Evolutionary conservation across 2,797 vertebrate species (phyloP).

Genomic region (Microcaecilia unicolor): DNA sequence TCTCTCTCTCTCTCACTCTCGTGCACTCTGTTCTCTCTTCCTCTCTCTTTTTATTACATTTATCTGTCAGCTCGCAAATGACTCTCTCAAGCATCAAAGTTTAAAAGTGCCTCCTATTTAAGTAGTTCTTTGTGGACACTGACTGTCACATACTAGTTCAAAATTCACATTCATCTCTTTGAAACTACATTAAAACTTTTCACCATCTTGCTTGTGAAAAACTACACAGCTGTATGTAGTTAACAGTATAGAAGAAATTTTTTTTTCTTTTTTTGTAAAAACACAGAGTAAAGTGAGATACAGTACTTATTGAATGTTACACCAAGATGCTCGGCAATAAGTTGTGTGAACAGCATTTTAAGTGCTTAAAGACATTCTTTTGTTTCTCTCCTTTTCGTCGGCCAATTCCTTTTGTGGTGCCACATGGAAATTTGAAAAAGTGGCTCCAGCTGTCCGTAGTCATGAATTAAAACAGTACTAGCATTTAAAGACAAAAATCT

Average conservation of each 20-base stretch:
- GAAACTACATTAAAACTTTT: conserved; percentile 65
- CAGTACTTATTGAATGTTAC: conserved; percentile 85
- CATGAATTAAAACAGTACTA: conserved; percentile 65
- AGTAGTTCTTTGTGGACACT: conserved; percentile 61
- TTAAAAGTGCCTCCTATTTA: conserved; percentile 66
- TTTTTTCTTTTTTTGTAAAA: conserved; percentile 36
- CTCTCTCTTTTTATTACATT: too few relatives aligned
- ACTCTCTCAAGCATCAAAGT: conserved; percentile 60
- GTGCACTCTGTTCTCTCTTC: not conserved
- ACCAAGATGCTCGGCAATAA: conserved; percentile 67
- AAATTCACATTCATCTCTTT: conserved; percentile 74
- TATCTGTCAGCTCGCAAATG: conserved; percentile 59
- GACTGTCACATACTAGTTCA: conserved; percentile 58
- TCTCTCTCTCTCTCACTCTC: conserved; percentile 45
- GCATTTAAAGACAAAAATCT: conserved; percentile 52
- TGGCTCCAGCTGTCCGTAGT: conserved; percentile 61
- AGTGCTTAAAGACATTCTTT: conserved; percentile 62
- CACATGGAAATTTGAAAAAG: conserved; percentile 57
- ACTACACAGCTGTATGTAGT: conserved; percentile 58
- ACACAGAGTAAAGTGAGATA: conserved; percentile 73
- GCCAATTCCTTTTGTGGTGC: conserved; percentile 46
- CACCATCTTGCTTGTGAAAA: conserved; percentile 53
- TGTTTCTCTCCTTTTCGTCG: conserved; percentile 52
- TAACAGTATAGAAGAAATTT: conserved; percentile 74
- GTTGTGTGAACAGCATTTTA: conserved; percentile 76